phyloP scores from a whole-genome alignment of 2,888 invertebrate species.

The Lasioglossum figueresi region DNA sequence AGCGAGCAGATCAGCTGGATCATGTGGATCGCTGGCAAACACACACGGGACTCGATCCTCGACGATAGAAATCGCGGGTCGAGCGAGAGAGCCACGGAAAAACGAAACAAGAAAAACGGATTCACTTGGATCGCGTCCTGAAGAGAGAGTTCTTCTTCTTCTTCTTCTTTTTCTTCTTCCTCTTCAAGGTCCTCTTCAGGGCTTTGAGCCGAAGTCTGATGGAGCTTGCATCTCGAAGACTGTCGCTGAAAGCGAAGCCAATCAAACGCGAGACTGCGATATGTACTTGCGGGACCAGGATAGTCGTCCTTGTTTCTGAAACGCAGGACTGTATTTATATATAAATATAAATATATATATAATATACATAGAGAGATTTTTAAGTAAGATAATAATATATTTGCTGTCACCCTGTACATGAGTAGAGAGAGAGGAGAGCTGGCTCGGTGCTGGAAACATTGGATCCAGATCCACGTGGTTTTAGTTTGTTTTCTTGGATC shows the following conservation, averaged over 20 bases:
- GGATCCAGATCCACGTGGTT: neutral
- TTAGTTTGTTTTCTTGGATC: neutral
- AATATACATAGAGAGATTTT: slow-evolving; percentile 53
- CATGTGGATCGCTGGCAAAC: slow-evolving; percentile 52
- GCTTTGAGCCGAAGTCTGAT: neutral
- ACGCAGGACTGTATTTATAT: slow-evolving; percentile 72
- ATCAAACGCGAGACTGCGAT: slow-evolving; percentile 35
- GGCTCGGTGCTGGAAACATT: slow-evolving; percentile 38
- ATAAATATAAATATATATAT: slow-evolving; percentile 55
- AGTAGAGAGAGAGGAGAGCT: slow-evolving; percentile 4
- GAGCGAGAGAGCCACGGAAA: neutral
- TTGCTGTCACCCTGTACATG: slow-evolving; percentile 56
- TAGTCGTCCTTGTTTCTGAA: slow-evolving; percentile 11
- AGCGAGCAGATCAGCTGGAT: slow-evolving; percentile 16
- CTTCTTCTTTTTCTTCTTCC: neutral
- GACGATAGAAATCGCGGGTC: slow-evolving; percentile 8
- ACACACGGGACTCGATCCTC: slow-evolving; percentile 30
- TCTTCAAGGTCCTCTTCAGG: neutral
- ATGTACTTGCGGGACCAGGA: neutral
- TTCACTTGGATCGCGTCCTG: neutral
- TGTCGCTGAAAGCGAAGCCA: slow-evolving; percentile 49
- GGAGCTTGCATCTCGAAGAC: slow-evolving; percentile 36
- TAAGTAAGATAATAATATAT: slow-evolving; percentile 74
- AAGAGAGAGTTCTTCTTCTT: neutral
- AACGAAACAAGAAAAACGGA: neutral